Evolutionary conservation across 2,888 invertebrate species (phyloP).

Genomic region (Polietes domitor): DNA sequence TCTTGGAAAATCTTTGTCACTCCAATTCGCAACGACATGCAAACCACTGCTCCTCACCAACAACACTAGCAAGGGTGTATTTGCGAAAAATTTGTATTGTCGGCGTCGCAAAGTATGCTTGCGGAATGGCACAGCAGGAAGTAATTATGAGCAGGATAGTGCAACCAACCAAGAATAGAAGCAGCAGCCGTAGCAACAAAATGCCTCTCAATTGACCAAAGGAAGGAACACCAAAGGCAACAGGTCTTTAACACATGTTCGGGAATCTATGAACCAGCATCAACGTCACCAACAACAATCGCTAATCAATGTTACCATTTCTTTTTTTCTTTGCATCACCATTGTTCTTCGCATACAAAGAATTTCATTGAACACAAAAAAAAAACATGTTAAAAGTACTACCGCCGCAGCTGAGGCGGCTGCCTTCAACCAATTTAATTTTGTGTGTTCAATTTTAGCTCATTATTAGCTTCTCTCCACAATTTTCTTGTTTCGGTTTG

Average conservation of each 20-base stretch:
- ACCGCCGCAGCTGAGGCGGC: not conserved
- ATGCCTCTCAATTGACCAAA: not conserved
- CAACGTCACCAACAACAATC: slow-evolving; percentile 47
- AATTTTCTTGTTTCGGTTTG: not conserved
- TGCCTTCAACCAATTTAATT: not conserved
- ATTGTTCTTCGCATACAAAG: slow-evolving; percentile 21
- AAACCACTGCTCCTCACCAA: not conserved
- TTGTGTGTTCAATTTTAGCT: not conserved
- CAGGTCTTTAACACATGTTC: slow-evolving; percentile 61
- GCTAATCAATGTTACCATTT: slow-evolving; percentile 49
- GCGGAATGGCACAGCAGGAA: slow-evolving; percentile 48
- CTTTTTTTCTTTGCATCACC: not conserved
- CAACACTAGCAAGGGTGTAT: not conserved
- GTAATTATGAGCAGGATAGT: slow-evolving; percentile 58
- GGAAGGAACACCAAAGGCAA: slow-evolving; percentile 17
- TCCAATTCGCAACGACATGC: not conserved
- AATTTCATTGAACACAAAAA: slow-evolving; percentile 8
- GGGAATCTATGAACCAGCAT: not conserved
- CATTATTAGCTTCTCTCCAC: slow-evolving; percentile 16
- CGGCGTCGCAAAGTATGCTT: slow-evolving; percentile 6
- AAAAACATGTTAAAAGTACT: not conserved
- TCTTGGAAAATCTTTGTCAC: no score
- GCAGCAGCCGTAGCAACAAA: not conserved
- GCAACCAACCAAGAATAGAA: not conserved
- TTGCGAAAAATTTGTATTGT: not conserved